Conservation (phyloP, 2,888 invertebrate genomes). For the Lucinisca nassula region DNA sequence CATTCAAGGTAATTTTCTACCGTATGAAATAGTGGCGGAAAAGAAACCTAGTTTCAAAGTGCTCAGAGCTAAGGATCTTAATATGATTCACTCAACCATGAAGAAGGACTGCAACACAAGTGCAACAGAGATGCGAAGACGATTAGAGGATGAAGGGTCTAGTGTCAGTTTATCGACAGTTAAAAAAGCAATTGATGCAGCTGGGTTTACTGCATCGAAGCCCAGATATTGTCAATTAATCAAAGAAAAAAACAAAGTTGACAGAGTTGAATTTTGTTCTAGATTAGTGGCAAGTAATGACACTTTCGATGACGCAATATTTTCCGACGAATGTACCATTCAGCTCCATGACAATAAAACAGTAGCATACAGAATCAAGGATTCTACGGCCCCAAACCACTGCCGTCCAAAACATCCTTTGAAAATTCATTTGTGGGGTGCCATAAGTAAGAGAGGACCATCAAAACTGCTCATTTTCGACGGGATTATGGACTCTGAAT, state of each 20-base stretch:
- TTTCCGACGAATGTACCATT: constrained; percentile 49
- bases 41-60: background rate
- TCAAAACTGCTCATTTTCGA: constrained; percentile 40
- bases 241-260: constrained; percentile 31
- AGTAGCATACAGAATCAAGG: background rate
- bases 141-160: background rate
- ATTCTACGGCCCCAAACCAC: background rate
- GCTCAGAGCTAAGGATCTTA: background rate
- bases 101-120: background rate
- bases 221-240: constrained; percentile 51
- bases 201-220: constrained; percentile 18
- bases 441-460: constrained; percentile 42
- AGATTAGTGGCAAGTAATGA: constrained; percentile 34
- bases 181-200: background rate
- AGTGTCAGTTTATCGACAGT: background rate
- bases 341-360: constrained; percentile 47
- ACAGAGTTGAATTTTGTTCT: constrained; percentile 44
- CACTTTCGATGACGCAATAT: constrained; percentile 46
- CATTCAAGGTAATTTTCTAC: background rate
- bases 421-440: constrained; percentile 59
- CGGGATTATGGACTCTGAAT: constrained; percentile 46
- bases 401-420: constrained; percentile 47
- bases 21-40: background rate
- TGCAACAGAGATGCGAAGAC: background rate
- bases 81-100: background rate